Evolutionary conservation across 2,888 invertebrate species (phyloP), one percentile per base, ranked within the genome.

Genomic region (Apantesis nais): DNA sequence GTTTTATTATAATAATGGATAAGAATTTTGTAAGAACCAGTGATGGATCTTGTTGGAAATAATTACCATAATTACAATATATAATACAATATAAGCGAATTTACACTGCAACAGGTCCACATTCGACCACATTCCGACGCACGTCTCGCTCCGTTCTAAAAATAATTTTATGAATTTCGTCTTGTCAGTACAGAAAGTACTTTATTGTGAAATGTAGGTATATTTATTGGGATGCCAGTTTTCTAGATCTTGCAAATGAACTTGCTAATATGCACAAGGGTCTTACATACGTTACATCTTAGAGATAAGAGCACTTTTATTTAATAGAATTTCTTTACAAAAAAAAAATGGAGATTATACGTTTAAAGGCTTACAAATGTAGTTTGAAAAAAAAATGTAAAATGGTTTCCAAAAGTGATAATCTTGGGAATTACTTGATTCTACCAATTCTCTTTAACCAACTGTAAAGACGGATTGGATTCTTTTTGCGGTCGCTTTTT

Each of bases 61-160:
- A 3, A n/a, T 64, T 34, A 48, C 0, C 48, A 48, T 64, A 34
- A 64, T 64, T 64, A 31, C 64, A 48, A 55, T 55, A n/a, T n/a
- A n/a, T n/a, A n/a, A n/a, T n/a, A n/a, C n/a, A n/a, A n/a, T n/a
- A n/a, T n/a, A 58, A 39, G 64, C 25, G 44, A 52, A 68, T 44
- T 60, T 16, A 25, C 9, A 37, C n/a, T 31, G 16, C 31, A 34
- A 55, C 58, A n/a, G 58, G 67, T 61, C 64, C 41, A 31, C 67
- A 67, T 71, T 67, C 63, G 63, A 67, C 64, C 52, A 39, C 71
- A 67, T 71, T 71, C 71, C 64, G 11, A 48, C 60, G 25, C 64
- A 60, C 34, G 48, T 58, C 67, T 39, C 34, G 19, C 55, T 48
- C 34, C 25, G 60, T n/a, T 19, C 61, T 71, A 65, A 64, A 71